Percentiles rank a stretch among this genome's conserved stretches.
Conservation (phyloP, 2,113 vertebrate genomes). For the Pygoscelis adeliae region DNA sequence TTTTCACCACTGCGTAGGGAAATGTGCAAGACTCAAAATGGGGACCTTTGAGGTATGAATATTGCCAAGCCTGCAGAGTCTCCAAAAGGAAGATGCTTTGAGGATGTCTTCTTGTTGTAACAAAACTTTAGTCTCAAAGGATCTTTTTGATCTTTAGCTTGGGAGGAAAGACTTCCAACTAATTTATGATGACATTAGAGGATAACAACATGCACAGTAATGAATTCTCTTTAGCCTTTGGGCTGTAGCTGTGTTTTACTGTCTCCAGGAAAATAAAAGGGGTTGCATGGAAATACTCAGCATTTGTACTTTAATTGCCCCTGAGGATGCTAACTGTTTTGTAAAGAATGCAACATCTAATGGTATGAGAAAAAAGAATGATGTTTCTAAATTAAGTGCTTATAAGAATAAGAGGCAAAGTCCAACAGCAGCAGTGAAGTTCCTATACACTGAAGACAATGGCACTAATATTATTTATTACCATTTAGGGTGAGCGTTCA, state of each 20-base stretch:
- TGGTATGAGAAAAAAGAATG: not conserved
- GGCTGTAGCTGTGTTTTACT: constrained; percentile 22
- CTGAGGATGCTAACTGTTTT: not conserved
- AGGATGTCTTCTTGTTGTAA: not conserved
- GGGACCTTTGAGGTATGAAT: not conserved
- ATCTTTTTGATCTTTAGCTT: constrained; percentile 15
- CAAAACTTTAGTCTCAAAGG: constrained; percentile 23
- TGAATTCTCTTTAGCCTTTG: constrained; percentile 42
- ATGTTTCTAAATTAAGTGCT: not conserved
- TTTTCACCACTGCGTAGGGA: not conserved
- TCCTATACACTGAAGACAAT: not conserved
- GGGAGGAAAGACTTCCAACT: not conserved
- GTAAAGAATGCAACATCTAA: not conserved
- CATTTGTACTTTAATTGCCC: constrained; percentile 30
- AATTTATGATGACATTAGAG: constrained; percentile 45
- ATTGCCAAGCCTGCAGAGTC: not conserved
- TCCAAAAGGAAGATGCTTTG: not conserved
- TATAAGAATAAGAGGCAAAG: not conserved
- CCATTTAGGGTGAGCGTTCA: not conserved
- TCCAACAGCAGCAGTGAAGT: not conserved
- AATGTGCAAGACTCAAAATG: not conserved
- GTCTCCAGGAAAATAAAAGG: constrained; percentile 27
- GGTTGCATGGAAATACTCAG: not conserved
- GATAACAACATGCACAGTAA: constrained; percentile 34
- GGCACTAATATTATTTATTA: not conserved